These are phyloP conservation scores for Pollenia griseotomentosa DNA, from an alignment of 2,888 invertebrate species.

Conservation along the genomic window DNA sequence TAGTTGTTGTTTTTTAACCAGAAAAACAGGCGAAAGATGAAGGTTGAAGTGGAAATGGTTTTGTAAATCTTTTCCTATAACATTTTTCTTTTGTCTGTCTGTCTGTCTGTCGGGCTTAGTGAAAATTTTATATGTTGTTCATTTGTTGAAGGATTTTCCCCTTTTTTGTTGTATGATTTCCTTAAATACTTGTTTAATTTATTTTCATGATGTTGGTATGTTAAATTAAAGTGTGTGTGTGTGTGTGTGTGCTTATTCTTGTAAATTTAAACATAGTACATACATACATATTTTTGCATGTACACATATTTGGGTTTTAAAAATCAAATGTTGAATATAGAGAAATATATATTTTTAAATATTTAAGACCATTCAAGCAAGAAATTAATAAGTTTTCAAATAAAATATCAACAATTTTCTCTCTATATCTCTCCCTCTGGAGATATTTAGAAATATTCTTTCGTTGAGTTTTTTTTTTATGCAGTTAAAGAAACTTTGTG, in stretches of 20 bases:
- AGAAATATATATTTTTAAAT: not conserved
- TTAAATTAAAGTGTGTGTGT: not conserved
- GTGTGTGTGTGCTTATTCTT: not conserved
- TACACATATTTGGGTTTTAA: conserved; percentile 25
- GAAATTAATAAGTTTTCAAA: conserved; percentile 9
- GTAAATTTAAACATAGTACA: no score
- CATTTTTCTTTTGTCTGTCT: not conserved
- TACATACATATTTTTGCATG: conserved; percentile 6
- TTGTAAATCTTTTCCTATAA: conserved; percentile 50
- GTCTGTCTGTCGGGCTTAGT: not conserved
- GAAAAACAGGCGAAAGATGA: not conserved
- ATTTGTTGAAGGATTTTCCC: conserved; percentile 8
- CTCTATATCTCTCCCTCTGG: no score
- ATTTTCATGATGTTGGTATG: conserved; percentile 25
- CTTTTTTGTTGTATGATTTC: conserved; percentile 13
- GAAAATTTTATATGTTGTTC: conserved; percentile 8
- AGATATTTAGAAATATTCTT: no score
- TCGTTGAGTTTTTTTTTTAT: no score
- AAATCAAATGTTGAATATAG: conserved; percentile 2
- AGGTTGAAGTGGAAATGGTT: conserved; percentile 49
- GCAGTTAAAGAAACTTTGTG: not conserved
- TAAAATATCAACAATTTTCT: conserved; percentile 3
- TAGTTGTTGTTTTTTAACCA: conserved; percentile 2
- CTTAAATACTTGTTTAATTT: conserved; percentile 34
- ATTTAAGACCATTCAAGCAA: conserved; percentile 4